A percentile compares a stretch with the other conserved stretches of the same genome.
Evolutionary conservation across 2,797 vertebrate species (phyloP).

Genomic region (Sebastes kiyomatsui): DNA sequence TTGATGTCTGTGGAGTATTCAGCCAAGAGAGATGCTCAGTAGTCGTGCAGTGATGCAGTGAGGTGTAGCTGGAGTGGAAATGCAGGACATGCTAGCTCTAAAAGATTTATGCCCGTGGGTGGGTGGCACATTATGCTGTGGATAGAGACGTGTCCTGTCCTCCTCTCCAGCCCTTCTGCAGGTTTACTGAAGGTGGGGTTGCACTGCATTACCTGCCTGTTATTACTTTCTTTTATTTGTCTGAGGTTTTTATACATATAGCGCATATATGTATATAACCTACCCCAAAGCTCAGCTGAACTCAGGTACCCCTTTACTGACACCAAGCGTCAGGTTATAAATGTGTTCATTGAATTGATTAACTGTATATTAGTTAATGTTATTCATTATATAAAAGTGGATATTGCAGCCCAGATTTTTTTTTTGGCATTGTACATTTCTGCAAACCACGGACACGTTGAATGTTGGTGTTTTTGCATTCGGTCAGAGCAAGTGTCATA

Average conservation of each 20-base stretch:
- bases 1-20: slow-evolving; percentile 73
- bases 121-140: slow-evolving; percentile 64
- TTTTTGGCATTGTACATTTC: neutral
- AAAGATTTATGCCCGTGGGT: slow-evolving; percentile 76
- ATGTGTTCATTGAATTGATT: neutral
- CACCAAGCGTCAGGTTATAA: neutral
- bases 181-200: slow-evolving; percentile 37
- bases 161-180: slow-evolving; percentile 41
- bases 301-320: neutral
- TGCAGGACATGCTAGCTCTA: slow-evolving; percentile 70
- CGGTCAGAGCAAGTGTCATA: neutral
- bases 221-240: neutral
- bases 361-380: neutral
- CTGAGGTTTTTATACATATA: neutral
- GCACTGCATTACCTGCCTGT: slow-evolving; percentile 8
- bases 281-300: neutral
- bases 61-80: slow-evolving; percentile 73
- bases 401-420: neutral
- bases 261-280: neutral
- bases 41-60: slow-evolving; percentile 74
- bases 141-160: slow-evolving; percentile 58
- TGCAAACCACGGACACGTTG: neutral
- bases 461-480: neutral
- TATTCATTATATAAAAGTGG: neutral
- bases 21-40: slow-evolving; percentile 72